phyloP scores from a whole-genome alignment of 2,113 vertebrate genomes.

The Dasyornis broadbenti region DNA sequence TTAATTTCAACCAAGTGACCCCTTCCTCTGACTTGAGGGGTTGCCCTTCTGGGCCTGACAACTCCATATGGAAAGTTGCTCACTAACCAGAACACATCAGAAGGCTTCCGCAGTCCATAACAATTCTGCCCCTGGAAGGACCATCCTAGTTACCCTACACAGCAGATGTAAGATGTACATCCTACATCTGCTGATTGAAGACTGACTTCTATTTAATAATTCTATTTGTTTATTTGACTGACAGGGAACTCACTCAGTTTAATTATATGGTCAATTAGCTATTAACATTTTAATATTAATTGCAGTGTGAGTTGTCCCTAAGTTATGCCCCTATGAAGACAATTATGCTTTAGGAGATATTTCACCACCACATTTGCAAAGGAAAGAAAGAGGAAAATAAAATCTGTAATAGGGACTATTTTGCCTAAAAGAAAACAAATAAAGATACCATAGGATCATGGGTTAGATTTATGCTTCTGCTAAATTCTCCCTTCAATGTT shows the following conservation, averaged over 20 bases:
- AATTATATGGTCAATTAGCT: slow-evolving; percentile 30
- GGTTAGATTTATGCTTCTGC: neutral
- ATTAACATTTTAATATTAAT: slow-evolving; percentile 37
- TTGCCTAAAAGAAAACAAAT: neutral
- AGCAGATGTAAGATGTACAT: no score
- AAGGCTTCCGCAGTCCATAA: neutral
- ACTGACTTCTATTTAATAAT: slow-evolving; percentile 19
- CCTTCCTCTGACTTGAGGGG: neutral
- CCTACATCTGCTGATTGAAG: neutral
- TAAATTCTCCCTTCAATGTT: neutral
- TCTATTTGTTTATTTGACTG: neutral
- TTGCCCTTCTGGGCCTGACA: neutral
- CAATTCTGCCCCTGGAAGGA: neutral
- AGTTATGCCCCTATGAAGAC: neutral
- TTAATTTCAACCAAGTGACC: neutral
- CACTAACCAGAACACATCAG: neutral
- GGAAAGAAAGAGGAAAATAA: neutral
- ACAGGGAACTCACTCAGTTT: neutral
- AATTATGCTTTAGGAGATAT: neutral
- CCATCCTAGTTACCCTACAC: neutral
- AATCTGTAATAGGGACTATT: neutral
- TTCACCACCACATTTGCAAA: neutral
- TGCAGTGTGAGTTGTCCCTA: neutral
- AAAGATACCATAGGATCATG: neutral
- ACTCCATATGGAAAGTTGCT: neutral